These are phyloP conservation scores for Pseudomugil tenellus DNA, from an alignment of 2,797 vertebrate species.

Conservation along the genomic window DNA sequence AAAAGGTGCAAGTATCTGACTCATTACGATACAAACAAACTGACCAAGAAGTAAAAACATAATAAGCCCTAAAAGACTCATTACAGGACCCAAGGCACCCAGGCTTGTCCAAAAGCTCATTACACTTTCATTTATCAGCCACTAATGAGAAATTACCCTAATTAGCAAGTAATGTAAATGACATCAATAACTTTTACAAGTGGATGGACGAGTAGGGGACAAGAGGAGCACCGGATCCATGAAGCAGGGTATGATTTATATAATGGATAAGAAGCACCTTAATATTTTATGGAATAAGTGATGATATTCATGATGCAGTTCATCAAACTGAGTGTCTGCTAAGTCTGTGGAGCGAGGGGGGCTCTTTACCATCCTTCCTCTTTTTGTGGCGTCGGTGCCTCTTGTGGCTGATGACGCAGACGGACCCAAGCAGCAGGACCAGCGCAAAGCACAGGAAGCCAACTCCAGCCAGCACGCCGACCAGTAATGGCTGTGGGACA, in stretches of 20 bases:
- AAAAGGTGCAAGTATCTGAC: slow-evolving; percentile 56
- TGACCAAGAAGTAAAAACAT: slow-evolving; percentile 71
- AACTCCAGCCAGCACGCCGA: slow-evolving; percentile 87
- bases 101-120: slow-evolving; percentile 70
- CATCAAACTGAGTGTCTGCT: slow-evolving; percentile 64
- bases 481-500: slow-evolving; percentile 86
- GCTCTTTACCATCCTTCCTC: slow-evolving; percentile 76
- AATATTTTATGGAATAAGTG: slow-evolving; percentile 72
- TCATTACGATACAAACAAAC: slow-evolving; percentile 66
- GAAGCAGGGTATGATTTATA: slow-evolving; percentile 63
- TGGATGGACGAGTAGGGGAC: slow-evolving; percentile 51
- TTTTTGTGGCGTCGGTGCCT: slow-evolving; percentile 71
- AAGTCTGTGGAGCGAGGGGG: slow-evolving; percentile 38
- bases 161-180: slow-evolving; percentile 74
- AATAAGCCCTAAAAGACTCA: slow-evolving; percentile 54
- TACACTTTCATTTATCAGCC: slow-evolving; percentile 72
- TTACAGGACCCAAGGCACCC: slow-evolving; percentile 50
- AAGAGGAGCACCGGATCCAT: slow-evolving; percentile 55
- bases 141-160: slow-evolving; percentile 75
- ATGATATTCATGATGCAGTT: slow-evolving; percentile 69
- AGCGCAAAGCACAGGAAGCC: slow-evolving; percentile 89
- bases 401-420: slow-evolving; percentile 87
- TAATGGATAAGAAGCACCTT: slow-evolving; percentile 64
- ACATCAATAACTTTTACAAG: slow-evolving; percentile 73
- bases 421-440: slow-evolving; percentile 85